phyloP scores from a whole-genome alignment of 2,888 invertebrate species.

The Atethmia centrago region DNA sequence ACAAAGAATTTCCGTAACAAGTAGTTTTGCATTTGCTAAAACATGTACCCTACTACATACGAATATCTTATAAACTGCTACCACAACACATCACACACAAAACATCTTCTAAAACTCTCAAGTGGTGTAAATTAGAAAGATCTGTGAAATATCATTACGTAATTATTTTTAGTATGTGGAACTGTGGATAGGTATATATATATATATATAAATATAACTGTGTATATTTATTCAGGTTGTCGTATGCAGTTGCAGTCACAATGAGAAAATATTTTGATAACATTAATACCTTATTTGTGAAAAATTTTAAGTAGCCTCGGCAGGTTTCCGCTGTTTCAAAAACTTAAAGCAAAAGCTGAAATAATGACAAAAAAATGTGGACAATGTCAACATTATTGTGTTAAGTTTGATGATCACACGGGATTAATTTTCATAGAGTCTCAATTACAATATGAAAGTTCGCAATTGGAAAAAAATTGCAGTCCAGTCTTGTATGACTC shows the following conservation, averaged over 20 bases:
- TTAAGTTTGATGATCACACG: too few species aligned
- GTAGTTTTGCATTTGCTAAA: neutral
- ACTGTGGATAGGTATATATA: too few species aligned
- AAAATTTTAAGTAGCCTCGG: neutral
- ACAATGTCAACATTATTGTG: too few species aligned
- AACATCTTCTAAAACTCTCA: neutral
- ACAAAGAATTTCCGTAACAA: neutral
- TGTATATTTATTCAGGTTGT: neutral
- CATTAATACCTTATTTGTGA: neutral
- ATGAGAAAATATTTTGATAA: neutral
- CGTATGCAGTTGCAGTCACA: neutral
- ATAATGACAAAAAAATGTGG: too few species aligned
- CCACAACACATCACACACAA: too few species aligned
- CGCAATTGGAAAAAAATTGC: neutral
- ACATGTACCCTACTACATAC: neutral
- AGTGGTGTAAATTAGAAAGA: conserved; percentile 9
- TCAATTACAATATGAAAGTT: too few species aligned
- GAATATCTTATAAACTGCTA: too few species aligned
- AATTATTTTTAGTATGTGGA: neutral
- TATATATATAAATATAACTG: too few species aligned
- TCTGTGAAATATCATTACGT: neutral
- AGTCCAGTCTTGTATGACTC: neutral
- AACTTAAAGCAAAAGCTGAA: too few species aligned
- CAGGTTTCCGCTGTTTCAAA: too few species aligned
- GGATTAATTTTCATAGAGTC: too few species aligned